Conservation (phyloP, 1,140 invertebrate genomes). For the Rhagoletis pomonella region DNA sequence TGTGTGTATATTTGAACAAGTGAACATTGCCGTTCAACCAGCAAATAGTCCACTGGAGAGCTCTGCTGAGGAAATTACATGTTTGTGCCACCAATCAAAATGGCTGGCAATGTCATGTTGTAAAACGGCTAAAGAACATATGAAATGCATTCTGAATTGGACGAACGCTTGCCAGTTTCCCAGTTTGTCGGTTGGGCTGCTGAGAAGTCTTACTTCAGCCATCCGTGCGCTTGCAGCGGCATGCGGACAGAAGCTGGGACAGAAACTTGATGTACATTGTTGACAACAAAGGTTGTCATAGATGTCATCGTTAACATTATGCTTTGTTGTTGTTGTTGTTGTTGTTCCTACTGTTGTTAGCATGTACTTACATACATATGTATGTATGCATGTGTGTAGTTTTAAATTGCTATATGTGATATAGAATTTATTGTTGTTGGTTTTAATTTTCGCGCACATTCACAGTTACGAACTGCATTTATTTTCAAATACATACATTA, state of each 20-base stretch:
- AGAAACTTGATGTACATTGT: neutral
- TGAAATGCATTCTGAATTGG: constrained; percentile 45
- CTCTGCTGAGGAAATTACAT: constrained; percentile 12
- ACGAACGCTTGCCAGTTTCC: constrained; percentile 17
- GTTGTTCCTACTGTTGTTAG: neutral
- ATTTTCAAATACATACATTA: no score
- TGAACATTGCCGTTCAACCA: no score
- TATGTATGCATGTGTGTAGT: neutral
- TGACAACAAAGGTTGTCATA: constrained; percentile 27
- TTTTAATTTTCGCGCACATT: neutral
- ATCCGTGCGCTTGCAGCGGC: neutral
- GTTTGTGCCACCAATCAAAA: constrained; percentile 43
- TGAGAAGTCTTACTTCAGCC: constrained; percentile 7
- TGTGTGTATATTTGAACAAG: neutral
- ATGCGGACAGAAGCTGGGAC: neutral
- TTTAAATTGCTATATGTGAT: no score
- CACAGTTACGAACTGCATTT: no score
- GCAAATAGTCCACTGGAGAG: constrained; percentile 15
- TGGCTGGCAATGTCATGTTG: constrained; percentile 42
- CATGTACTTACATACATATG: neutral
- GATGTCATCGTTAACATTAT: constrained; percentile 34
- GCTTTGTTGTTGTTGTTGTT: no score
- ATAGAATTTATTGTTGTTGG: neutral
- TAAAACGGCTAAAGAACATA: neutral
- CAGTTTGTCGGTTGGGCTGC: neutral